Conservation (phyloP, 2,797 vertebrate species). For the Telmatherina bonti region DNA sequence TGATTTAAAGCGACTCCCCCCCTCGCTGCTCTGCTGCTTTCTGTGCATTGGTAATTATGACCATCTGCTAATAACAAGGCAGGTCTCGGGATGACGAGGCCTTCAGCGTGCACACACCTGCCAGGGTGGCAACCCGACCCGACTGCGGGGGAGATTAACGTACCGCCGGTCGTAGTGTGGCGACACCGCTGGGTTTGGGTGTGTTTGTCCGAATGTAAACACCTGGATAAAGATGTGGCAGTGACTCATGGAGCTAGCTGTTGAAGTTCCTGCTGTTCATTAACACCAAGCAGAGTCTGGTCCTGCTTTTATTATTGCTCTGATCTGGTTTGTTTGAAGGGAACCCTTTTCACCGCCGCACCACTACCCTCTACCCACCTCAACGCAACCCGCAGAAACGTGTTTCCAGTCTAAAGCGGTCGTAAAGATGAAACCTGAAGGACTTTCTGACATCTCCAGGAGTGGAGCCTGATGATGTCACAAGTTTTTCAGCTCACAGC, state of each 20-base stretch:
- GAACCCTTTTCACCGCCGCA: no score
- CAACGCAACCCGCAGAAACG: no score
- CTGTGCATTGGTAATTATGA: constrained; percentile 60
- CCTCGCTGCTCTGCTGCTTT: constrained; percentile 30
- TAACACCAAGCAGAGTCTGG: no score
- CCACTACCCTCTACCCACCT: no score
- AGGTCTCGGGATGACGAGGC: constrained; percentile 47
- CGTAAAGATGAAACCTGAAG: no score
- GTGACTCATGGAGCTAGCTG: not conserved
- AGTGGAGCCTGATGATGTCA: no score
- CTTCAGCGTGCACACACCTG: constrained; percentile 51
- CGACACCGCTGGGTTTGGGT: not conserved
- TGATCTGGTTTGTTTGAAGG: no score
- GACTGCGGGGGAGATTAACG: constrained; percentile 29
- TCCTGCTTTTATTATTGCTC: no score
- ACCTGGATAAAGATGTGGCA: not conserved
- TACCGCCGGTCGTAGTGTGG: constrained; percentile 9
- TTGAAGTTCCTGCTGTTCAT: no score
- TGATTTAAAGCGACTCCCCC: constrained; percentile 20
- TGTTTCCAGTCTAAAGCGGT: no score
- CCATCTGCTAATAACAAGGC: constrained; percentile 68
- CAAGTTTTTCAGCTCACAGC: no score
- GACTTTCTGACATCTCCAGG: no score
- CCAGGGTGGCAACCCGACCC: constrained; percentile 23
- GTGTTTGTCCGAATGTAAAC: not conserved